Evolutionary conservation across 2,888 invertebrate genomes (phyloP).

Genomic region (Himalopsyche tibetana): DNA sequence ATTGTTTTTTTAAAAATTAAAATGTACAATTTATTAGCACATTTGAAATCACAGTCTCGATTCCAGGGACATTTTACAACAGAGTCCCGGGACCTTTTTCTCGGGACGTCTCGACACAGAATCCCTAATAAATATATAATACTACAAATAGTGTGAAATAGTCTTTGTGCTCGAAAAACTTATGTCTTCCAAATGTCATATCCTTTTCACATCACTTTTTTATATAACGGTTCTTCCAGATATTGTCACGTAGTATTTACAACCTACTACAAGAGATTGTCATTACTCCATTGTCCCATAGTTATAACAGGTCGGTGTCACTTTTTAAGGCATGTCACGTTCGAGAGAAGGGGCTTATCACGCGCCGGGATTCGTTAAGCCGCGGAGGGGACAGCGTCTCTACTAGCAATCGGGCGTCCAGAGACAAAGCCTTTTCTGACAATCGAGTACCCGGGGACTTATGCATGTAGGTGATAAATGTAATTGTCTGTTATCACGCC

Average conservation of each 20-base stretch:
- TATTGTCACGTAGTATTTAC: slow-evolving; percentile 41
- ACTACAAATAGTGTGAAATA: no score
- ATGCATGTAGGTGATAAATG: slow-evolving; percentile 53
- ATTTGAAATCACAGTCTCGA: no score
- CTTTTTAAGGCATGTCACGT: slow-evolving; percentile 37
- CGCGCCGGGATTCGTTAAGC: slow-evolving; percentile 42
- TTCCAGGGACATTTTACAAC: no score
- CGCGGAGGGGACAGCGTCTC: not conserved
- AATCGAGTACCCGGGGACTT: slow-evolving; percentile 27
- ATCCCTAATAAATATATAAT: no score
- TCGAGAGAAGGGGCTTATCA: slow-evolving; percentile 27
- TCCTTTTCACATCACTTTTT: not conserved
- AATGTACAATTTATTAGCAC: no score
- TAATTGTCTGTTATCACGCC: slow-evolving; percentile 45
- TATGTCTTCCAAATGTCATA: not conserved
- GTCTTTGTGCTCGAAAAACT: not conserved
- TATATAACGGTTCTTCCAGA: not conserved
- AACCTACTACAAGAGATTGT: slow-evolving; percentile 37
- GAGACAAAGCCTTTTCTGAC: not conserved
- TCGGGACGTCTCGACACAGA: no score
- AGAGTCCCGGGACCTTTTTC: no score
- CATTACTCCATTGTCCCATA: slow-evolving; percentile 40
- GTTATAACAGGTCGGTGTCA: slow-evolving; percentile 37
- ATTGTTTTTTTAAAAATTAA: no score
- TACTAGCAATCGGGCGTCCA: not conserved